Conservation (phyloP, 2,797 vertebrate genomes). For the Pseudochirops corinnae region DNA sequence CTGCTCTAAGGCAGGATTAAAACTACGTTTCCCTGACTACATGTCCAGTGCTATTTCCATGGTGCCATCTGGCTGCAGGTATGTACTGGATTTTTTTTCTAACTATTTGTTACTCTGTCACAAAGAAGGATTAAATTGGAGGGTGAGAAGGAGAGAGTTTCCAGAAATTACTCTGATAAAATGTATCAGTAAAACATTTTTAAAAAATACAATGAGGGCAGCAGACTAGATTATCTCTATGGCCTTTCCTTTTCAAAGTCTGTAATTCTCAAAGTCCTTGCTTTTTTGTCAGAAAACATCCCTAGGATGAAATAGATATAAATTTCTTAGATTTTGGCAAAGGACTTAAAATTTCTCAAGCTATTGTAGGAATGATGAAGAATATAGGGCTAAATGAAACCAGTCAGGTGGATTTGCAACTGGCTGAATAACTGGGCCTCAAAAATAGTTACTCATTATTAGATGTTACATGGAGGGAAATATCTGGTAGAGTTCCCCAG, state of each 20-base stretch:
- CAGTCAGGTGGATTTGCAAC: not conserved
- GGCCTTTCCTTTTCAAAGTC: not conserved
- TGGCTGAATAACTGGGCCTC: not conserved
- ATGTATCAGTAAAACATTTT: not conserved
- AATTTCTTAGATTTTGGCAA: not conserved
- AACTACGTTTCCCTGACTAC: not conserved
- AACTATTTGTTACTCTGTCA: not conserved
- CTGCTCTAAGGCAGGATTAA: not conserved
- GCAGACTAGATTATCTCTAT: not conserved
- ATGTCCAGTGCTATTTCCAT: not conserved
- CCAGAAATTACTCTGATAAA: not conserved
- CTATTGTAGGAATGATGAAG: not conserved
- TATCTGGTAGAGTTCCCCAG: not conserved
- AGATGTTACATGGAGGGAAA: not conserved
- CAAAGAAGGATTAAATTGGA: not conserved
- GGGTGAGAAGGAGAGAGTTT: not conserved
- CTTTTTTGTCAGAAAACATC: not conserved
- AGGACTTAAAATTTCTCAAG: not conserved
- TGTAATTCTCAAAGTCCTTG: not conserved
- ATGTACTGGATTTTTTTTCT: not conserved
- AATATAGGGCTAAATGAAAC: not conserved
- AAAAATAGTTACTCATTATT: not conserved
- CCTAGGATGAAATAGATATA: not conserved
- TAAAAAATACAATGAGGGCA: not conserved
- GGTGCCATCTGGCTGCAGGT: not conserved